A percentile compares a stretch with the other conserved stretches of the same genome.
Evolutionary conservation across 2,797 vertebrate genomes (phyloP).

Genomic region (Hipposideros larvatus): DNA sequence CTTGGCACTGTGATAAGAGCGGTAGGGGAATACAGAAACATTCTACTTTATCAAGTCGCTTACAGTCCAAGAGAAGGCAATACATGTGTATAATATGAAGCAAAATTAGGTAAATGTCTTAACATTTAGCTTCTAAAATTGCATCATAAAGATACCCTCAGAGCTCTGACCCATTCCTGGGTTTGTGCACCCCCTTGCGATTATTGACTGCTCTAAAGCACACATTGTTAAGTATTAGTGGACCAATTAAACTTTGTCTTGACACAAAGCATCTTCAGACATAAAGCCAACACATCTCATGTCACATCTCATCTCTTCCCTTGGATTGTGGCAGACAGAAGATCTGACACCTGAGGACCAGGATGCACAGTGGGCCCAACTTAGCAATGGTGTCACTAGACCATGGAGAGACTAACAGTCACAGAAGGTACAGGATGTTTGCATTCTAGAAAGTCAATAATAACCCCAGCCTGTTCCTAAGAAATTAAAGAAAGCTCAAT

Average conservation of each 20-base stretch:
- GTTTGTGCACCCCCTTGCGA: background rate
- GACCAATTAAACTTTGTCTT: background rate
- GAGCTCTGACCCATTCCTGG: background rate
- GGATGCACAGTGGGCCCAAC: background rate
- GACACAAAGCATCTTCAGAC: background rate
- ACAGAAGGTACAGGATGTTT: background rate
- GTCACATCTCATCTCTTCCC: background rate
- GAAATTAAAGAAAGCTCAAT: background rate
- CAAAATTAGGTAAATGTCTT: background rate
- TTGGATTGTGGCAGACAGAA: background rate
- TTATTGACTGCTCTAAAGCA: background rate
- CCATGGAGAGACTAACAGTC: background rate
- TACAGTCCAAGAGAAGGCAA: background rate
- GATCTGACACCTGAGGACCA: background rate
- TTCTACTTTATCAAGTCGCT: background rate
- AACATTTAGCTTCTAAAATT: background rate
- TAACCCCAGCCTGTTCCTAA: background rate
- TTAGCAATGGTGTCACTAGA: background rate
- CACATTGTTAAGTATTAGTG: background rate
- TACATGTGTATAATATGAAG: background rate
- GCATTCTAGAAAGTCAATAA: background rate
- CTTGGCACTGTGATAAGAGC: background rate
- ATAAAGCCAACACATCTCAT: background rate
- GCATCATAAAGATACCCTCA: background rate
- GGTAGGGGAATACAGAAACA: background rate